These are phyloP conservation scores for Incurvaria masculella DNA, from an alignment of 2,888 invertebrate genomes.

Conservation along the genomic window DNA sequence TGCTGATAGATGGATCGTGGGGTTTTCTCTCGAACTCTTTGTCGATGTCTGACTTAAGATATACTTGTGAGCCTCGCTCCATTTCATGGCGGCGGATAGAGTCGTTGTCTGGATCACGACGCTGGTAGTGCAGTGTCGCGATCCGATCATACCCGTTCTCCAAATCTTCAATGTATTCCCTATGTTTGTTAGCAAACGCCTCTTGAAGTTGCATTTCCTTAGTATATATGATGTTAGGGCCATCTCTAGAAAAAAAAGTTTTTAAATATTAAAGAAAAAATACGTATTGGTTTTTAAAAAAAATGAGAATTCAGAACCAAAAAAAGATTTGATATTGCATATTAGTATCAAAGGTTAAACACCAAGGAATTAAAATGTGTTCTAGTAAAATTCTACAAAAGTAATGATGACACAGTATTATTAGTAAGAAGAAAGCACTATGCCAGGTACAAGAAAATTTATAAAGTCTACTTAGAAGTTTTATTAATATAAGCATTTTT, in stretches of 20 bases:
- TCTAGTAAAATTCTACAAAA: neutral
- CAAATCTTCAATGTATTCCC: conserved; percentile 57
- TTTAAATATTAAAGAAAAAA: neutral
- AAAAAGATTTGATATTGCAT: conserved; percentile 8
- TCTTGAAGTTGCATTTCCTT: conserved; percentile 54
- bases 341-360: conserved; percentile 2
- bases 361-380: neutral
- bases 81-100: conserved; percentile 74
- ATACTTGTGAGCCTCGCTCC: conserved; percentile 70
- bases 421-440: no score
- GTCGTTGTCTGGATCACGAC: conserved; percentile 63
- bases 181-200: conserved; percentile 48
- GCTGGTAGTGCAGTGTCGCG: conserved; percentile 44
- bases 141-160: conserved; percentile 56
- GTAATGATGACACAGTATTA: no score
- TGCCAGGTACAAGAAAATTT: no score
- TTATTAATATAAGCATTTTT: no score
- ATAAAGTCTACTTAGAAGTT: no score
- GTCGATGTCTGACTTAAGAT: conserved; percentile 39
- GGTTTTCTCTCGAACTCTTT: conserved; percentile 34
- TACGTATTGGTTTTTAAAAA: neutral
- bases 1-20: conserved; percentile 39
- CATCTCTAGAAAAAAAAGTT: conserved; percentile 36
- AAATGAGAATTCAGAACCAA: neutral
- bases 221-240: conserved; percentile 54